Conservation (phyloP, 2,797 vertebrate genomes). For the Pseudocheirus occidentalis region DNA sequence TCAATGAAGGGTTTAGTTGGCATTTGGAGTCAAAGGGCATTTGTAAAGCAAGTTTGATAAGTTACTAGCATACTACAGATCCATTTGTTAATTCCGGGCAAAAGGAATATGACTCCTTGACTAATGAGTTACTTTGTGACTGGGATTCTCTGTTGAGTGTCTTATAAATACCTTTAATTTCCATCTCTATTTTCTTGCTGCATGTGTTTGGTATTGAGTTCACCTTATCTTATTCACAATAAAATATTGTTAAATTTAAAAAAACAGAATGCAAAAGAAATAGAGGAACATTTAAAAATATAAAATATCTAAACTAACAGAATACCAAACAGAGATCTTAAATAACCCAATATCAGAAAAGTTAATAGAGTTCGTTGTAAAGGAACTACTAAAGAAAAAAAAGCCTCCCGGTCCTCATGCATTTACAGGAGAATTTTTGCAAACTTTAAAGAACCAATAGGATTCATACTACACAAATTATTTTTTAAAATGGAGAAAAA, state of each 20-base stretch:
- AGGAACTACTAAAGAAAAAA: too few species aligned
- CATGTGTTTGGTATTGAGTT: constrained; percentile 73
- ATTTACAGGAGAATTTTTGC: too few species aligned
- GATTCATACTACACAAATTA: not conserved
- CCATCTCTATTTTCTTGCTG: constrained; percentile 62
- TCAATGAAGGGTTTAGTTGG: not conserved
- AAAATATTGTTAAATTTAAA: constrained; percentile 74
- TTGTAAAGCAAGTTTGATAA: not conserved
- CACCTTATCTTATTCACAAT: constrained; percentile 78
- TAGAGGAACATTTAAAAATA: too few species aligned
- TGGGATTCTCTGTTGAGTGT: not conserved
- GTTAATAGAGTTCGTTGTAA: too few species aligned
- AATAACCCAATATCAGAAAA: too few species aligned
- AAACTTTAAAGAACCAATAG: too few species aligned
- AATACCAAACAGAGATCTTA: too few species aligned
- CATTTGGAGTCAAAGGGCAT: not conserved
- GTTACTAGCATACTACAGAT: constrained; percentile 28
- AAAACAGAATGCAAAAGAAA: too few species aligned
- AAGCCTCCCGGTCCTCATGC: too few species aligned
- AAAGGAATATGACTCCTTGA: not conserved
- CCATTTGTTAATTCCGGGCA: constrained; percentile 50
- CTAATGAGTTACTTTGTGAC: not conserved
- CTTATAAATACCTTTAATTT: constrained; percentile 68
- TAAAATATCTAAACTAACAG: too few species aligned
- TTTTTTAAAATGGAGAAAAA: not conserved